phyloP scores from a whole-genome alignment of 2,113 vertebrate genomes.

The Gymnorhina tibicen region DNA sequence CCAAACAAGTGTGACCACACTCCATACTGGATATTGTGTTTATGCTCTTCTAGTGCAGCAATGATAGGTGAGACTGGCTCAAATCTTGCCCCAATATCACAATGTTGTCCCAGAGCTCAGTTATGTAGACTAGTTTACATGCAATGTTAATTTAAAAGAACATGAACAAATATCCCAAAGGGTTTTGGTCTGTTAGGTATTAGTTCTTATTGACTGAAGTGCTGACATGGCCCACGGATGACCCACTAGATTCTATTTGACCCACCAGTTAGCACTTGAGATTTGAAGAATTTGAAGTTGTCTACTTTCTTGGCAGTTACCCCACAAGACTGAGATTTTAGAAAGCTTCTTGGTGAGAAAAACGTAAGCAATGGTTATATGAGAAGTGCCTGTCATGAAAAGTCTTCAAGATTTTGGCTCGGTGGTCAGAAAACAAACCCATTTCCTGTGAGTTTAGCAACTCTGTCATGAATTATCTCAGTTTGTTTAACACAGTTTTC shows the following conservation, averaged over 20 bases:
- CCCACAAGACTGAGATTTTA: neutral
- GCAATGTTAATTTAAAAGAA: neutral
- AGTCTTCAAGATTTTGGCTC: conserved; percentile 51
- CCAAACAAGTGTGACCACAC: neutral
- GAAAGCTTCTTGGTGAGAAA: conserved; percentile 28
- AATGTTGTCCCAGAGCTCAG: neutral
- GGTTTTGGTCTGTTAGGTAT: neutral
- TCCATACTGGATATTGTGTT: neutral
- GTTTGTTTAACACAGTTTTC: conserved; percentile 59
- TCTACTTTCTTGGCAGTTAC: conserved; percentile 45
- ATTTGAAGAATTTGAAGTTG: neutral
- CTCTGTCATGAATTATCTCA: conserved; percentile 63
- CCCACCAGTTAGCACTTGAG: neutral
- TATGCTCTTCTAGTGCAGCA: neutral
- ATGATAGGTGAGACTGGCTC: neutral
- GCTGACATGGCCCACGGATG: neutral
- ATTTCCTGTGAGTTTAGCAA: conserved; percentile 52
- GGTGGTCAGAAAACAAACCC: conserved; percentile 44
- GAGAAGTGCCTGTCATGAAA: conserved; percentile 38
- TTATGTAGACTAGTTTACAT: neutral
- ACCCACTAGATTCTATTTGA: neutral
- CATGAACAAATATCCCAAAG: neutral
- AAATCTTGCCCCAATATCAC: neutral
- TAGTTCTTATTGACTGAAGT: neutral
- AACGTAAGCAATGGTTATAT: conserved; percentile 18